Evolutionary conservation across 2,113 vertebrate genomes (phyloP).

Genomic region (Rhinopomastus cyanomelas): DNA sequence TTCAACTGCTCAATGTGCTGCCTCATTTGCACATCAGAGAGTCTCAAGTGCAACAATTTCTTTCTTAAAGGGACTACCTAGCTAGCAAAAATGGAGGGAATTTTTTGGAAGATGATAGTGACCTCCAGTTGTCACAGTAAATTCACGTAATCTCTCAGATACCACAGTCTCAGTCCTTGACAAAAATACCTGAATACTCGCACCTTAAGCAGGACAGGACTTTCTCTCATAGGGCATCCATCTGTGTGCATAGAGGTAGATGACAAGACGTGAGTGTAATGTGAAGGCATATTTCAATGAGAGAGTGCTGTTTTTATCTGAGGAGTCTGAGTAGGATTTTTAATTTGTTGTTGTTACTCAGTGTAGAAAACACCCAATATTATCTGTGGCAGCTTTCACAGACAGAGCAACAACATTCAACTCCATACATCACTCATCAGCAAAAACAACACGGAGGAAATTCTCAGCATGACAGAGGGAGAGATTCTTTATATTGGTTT

Average conservation of each 20-base stretch:
- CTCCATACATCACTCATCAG: not conserved
- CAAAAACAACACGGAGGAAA: constrained; percentile 28
- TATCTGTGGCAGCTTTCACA: constrained; percentile 57
- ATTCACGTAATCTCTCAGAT: not conserved
- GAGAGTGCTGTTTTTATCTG: not conserved
- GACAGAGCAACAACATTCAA: constrained; percentile 13
- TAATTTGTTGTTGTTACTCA: not conserved
- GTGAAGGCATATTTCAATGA: not conserved
- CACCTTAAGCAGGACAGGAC: not conserved
- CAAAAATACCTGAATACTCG: not conserved
- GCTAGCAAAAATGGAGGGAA: not conserved
- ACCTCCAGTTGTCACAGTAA: not conserved
- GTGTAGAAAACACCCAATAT: constrained; percentile 1
- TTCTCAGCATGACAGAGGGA: not conserved
- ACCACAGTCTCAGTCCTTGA: not conserved
- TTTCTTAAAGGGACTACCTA: not conserved
- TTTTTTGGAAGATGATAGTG: not conserved
- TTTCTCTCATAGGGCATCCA: not conserved
- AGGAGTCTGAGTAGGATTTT: not conserved
- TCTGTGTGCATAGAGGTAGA: not conserved
- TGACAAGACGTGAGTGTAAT: not conserved
- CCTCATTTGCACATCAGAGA: not conserved
- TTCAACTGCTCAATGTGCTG: not conserved
- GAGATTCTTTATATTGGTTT: constrained; percentile 21
- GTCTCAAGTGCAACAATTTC: not conserved